Evolutionary conservation across 2,797 vertebrate species (phyloP).

Genomic region (Chloroceryle inda): DNA sequence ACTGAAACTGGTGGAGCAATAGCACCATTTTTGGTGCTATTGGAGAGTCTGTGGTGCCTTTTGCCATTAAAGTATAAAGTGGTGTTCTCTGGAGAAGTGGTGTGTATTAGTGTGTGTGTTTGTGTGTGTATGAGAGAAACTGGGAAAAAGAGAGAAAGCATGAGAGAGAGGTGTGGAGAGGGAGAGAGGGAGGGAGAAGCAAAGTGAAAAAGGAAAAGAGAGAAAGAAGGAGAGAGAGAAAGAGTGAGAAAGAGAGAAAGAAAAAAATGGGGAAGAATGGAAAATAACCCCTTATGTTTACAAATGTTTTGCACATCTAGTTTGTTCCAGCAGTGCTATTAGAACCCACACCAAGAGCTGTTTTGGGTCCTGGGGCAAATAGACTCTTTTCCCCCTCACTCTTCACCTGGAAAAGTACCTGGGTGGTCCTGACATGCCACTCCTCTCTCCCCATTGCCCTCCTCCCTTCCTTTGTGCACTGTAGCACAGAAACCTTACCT

Average conservation of each 20-base stretch:
- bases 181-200: too few relatives aligned
- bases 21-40: not conserved
- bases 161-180: too few relatives aligned
- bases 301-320: not conserved
- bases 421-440: slow-evolving; percentile 54
- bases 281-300: not conserved
- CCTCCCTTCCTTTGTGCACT: slow-evolving; percentile 20
- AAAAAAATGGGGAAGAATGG: not conserved
- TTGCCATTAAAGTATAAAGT: not conserved
- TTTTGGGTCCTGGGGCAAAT: slow-evolving; percentile 66
- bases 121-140: not conserved
- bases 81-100: not conserved
- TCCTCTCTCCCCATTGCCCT: not conserved
- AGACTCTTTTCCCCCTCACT: slow-evolving; percentile 38
- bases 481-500: slow-evolving; percentile 1
- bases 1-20: not conserved
- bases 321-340: not conserved
- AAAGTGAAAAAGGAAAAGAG: accelerated
- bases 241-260: accelerated
- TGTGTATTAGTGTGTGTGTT: not conserved
- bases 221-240: too few relatives aligned
- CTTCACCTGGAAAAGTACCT: slow-evolving; percentile 28
- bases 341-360: slow-evolving; percentile 30
- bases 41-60: not conserved
- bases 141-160: not conserved